These are phyloP conservation scores for Copidosoma aretas DNA, from an alignment of 2,888 invertebrate genomes.

Conservation along the genomic window DNA sequence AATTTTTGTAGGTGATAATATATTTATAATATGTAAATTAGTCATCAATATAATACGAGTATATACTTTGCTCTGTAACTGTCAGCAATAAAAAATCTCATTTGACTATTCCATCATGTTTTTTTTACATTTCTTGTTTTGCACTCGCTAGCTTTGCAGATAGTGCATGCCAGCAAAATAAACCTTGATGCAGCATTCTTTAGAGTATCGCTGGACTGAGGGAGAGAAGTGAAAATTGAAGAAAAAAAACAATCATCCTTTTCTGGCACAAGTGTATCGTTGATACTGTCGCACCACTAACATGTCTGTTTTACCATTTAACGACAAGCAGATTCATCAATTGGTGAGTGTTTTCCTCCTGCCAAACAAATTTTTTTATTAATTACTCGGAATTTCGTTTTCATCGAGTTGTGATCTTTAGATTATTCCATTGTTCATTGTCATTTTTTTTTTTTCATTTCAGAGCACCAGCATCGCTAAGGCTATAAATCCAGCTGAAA, in stretches of 20 bases:
- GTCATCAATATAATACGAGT: no score
- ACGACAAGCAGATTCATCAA: constrained; percentile 68
- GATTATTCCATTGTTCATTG: no score
- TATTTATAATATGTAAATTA: no score
- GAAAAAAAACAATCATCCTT: not conserved
- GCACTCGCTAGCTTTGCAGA: constrained; percentile 47
- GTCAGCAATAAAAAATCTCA: no score
- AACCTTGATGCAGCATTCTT: constrained; percentile 40
- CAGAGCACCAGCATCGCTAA: constrained; percentile 88
- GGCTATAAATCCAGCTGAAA: constrained; percentile 90
- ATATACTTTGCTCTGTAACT: no score
- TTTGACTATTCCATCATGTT: no score
- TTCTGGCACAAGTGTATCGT: not conserved
- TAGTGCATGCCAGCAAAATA: constrained; percentile 48
- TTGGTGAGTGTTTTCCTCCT: constrained; percentile 62
- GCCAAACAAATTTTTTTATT: not conserved
- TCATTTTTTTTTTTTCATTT: constrained; percentile 14
- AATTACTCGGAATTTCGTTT: not conserved
- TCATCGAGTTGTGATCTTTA: no score
- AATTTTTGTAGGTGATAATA: no score
- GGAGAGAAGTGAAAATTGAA: constrained; percentile 16
- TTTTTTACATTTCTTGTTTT: constrained; percentile 39
- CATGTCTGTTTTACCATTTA: constrained; percentile 58
- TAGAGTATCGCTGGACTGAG: constrained; percentile 38
- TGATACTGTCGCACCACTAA: constrained; percentile 46